phyloP scores from a whole-genome alignment of 2,888 invertebrate genomes.

The Pediacus dermestoides region DNA sequence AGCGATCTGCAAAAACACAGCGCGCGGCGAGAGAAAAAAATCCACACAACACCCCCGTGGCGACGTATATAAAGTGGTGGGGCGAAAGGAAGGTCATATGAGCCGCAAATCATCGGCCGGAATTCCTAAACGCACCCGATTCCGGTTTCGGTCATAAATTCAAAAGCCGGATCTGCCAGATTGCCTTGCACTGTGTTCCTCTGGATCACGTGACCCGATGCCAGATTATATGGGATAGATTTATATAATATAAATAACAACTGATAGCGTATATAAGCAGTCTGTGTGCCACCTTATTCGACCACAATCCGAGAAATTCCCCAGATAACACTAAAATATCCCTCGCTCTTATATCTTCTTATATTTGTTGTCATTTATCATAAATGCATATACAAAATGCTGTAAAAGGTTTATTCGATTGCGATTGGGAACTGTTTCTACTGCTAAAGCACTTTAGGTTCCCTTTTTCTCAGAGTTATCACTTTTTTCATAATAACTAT shows the following conservation, averaged over 20 bases:
- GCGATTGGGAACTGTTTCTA: too few relatives aligned
- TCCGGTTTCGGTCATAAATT: slow-evolving; percentile 47
- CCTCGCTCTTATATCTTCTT: slow-evolving; percentile 8
- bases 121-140: slow-evolving; percentile 59
- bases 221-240: slow-evolving; percentile 22
- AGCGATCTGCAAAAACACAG: slow-evolving; percentile 30
- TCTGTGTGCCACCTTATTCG: slow-evolving; percentile 7
- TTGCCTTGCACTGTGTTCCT: slow-evolving; percentile 43
- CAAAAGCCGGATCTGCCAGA: slow-evolving; percentile 45
- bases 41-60: slow-evolving; percentile 19
- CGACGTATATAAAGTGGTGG: slow-evolving; percentile 20
- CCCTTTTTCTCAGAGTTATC: too few relatives aligned
- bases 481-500: too few relatives aligned
- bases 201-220: slow-evolving; percentile 27
- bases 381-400: too few relatives aligned
- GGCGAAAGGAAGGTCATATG: slow-evolving; percentile 36
- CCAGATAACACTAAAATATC: slow-evolving; percentile 11
- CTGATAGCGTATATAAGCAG: slow-evolving; percentile 10
- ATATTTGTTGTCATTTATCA: too few relatives aligned
- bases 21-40: slow-evolving; percentile 16
- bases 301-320: slow-evolving; percentile 7
- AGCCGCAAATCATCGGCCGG: slow-evolving; percentile 60
- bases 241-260: slow-evolving; percentile 23
- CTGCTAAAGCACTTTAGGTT: too few relatives aligned
- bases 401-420: too few relatives aligned